Evolutionary conservation across 2,797 vertebrate genomes (phyloP).

Genomic region (Toxotes lorentzi): DNA sequence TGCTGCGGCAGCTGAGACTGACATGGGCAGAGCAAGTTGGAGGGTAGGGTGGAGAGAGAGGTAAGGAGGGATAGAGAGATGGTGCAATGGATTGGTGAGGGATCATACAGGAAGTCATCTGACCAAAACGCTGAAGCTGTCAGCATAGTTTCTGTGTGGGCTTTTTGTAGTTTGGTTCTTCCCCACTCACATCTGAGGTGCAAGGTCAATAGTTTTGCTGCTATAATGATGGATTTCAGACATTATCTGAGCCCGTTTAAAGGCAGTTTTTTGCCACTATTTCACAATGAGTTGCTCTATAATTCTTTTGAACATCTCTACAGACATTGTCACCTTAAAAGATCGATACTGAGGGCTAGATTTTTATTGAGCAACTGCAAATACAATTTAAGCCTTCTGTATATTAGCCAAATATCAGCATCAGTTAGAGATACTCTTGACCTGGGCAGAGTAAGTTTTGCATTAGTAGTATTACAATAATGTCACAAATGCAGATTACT

Average conservation of each 20-base stretch:
- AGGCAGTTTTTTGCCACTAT: not conserved
- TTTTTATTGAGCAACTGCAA: conserved; percentile 12
- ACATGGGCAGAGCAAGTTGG: conserved; percentile 46
- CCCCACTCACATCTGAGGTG: conserved; percentile 1
- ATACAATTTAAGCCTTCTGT: not conserved
- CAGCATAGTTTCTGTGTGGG: not conserved
- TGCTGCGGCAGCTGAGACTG: conserved; percentile 76
- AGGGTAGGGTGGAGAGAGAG: conserved; percentile 18
- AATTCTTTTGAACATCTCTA: conserved; percentile 9
- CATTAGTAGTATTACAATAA: not conserved
- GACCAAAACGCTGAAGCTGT: conserved; percentile 16
- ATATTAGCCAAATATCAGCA: conserved; percentile 15
- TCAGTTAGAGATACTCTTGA: conserved; percentile 6
- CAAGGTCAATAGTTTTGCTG: conserved; percentile 31
- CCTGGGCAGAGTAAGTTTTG: not conserved
- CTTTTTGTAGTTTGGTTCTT: conserved; percentile 17
- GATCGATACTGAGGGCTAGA: not conserved
- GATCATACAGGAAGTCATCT: conserved; percentile 28
- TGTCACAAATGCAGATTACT: not conserved
- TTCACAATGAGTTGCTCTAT: conserved; percentile 13
- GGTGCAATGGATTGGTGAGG: conserved; percentile 34
- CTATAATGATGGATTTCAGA: conserved; percentile 17
- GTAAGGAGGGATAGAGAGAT: conserved; percentile 26
- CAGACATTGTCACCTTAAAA: conserved; percentile 4
- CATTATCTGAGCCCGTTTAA: conserved; percentile 14